These are phyloP conservation scores for Motacilla tschutschensis DNA, from an alignment of 2,113 vertebrate species.

Conservation along the genomic window DNA sequence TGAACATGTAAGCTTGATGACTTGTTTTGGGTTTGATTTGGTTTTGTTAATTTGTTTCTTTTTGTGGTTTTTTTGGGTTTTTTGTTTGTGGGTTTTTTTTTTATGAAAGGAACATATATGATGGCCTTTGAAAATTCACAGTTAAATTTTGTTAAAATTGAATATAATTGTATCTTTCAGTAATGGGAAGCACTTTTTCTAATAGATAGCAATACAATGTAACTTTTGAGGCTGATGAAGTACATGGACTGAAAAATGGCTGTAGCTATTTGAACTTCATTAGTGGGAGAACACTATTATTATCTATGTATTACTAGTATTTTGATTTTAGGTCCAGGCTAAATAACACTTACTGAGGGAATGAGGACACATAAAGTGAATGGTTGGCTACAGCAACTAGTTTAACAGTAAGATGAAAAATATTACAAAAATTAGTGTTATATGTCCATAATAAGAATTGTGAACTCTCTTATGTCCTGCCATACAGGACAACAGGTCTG, in stretches of 20 bases:
- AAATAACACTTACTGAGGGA: not conserved
- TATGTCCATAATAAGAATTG: not conserved
- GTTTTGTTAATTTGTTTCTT: not conserved
- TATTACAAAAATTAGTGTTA: not conserved
- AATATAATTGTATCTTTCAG: conserved; percentile 19
- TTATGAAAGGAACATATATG: not conserved
- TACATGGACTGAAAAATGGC: conserved; percentile 12
- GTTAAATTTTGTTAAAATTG: conserved; percentile 41
- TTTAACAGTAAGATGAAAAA: not conserved
- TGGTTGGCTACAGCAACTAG: not conserved
- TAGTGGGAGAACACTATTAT: not conserved
- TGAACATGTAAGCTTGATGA: not conserved
- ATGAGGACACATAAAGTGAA: not conserved
- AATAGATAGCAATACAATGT: conserved; percentile 4
- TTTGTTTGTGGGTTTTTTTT: not conserved
- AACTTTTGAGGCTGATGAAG: conserved; percentile 15
- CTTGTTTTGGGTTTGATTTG: not conserved
- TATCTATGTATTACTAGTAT: not conserved
- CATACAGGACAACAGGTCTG: not conserved
- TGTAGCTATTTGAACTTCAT: conserved; percentile 32
- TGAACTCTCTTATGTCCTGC: not conserved
- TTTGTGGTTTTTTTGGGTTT: not conserved
- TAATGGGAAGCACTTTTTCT: conserved; percentile 35
- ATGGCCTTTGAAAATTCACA: not conserved
- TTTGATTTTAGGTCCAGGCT: not conserved